phyloP scores from a whole-genome alignment of 2,113 vertebrate species.

The Oceanites oceanicus region DNA sequence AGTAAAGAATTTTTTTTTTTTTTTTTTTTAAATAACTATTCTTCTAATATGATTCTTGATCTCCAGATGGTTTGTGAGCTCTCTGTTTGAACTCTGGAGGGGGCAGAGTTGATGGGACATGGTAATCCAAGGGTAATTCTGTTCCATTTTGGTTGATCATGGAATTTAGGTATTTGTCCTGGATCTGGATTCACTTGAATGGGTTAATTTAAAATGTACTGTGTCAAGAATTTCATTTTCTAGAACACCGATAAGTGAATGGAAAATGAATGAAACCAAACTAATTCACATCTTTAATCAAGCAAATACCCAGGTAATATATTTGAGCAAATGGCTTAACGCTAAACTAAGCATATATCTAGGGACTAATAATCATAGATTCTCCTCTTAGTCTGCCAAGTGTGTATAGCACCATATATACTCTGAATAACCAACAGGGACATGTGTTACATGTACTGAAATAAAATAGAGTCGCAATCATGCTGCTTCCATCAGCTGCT shows the following conservation, averaged over 20 bases:
- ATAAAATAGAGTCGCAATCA: neutral
- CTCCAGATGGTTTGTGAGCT: neutral
- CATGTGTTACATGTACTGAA: neutral
- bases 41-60: neutral
- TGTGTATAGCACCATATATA: neutral
- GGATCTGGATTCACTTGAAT: neutral
- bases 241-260: neutral
- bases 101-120: neutral
- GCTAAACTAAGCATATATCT: neutral
- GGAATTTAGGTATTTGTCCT: neutral
- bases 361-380: neutral
- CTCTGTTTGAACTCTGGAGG: neutral
- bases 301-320: neutral
- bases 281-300: neutral
- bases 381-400: neutral
- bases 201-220: neutral
- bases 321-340: neutral
- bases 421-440: neutral
- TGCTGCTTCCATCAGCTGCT: neutral
- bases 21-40: neutral
- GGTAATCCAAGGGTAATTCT: neutral
- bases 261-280: neutral
- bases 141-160: neutral
- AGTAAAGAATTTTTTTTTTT: neutral
- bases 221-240: neutral